Evolutionary conservation across 2,113 vertebrate genomes (phyloP).

Genomic region (Rhinolophus sinicus): DNA sequence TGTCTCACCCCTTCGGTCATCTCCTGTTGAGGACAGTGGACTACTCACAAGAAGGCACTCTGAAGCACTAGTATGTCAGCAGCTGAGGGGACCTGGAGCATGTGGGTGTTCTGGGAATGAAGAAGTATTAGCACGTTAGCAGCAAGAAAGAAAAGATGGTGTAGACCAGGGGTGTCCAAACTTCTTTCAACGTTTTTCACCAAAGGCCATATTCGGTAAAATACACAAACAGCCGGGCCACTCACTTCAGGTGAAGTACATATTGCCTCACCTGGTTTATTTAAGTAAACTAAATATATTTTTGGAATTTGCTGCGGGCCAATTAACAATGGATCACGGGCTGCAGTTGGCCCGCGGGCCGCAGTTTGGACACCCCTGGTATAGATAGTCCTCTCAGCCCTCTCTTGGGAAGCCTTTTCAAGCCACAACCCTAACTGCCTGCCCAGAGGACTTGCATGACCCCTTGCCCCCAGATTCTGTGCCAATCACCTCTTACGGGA

Average conservation of each 20-base stretch:
- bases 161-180: not conserved
- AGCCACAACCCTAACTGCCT: slow-evolving; percentile 65
- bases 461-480: not conserved
- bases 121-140: not conserved
- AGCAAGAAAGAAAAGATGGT: slow-evolving; percentile 15
- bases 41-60: not conserved
- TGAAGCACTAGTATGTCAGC: slow-evolving; percentile 32
- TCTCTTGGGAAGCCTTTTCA: not conserved
- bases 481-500: slow-evolving; percentile 66
- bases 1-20: not conserved
- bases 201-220: too few species aligned
- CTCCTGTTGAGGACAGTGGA: not conserved
- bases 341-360: too few species aligned
- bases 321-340: too few species aligned
- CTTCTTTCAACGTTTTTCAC: too few species aligned
- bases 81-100: slow-evolving; percentile 30
- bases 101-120: not conserved
- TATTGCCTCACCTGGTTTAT: too few species aligned
- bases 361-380: not conserved
- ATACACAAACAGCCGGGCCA: too few species aligned
- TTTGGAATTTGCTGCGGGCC: too few species aligned
- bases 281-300: too few species aligned
- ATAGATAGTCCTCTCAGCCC: not conserved
- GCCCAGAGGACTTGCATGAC: slow-evolving; percentile 47
- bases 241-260: too few species aligned